These are phyloP conservation scores for Rhadinocentrus ornatus DNA, from an alignment of 2,797 vertebrate species.

Conservation along the genomic window DNA sequence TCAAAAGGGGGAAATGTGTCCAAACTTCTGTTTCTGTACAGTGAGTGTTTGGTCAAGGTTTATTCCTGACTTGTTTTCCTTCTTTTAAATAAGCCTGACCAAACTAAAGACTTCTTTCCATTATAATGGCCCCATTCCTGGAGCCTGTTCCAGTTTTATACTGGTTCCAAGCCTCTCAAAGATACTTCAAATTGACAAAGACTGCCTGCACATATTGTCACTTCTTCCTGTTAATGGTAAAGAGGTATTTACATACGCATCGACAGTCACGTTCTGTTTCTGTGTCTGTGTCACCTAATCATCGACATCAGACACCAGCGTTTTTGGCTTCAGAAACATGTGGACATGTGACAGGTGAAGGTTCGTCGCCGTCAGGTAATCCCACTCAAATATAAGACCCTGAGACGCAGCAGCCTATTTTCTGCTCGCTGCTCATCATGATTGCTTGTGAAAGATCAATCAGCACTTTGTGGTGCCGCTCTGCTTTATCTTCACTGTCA, in stretches of 20 bases:
- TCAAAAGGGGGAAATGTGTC: too few relatives aligned
- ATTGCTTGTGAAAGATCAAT: constrained; percentile 77
- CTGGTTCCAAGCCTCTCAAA: background rate
- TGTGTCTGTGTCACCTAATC: background rate
- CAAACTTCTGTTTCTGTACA: too few relatives aligned
- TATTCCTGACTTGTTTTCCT: too few relatives aligned
- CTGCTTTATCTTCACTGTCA: constrained; percentile 43
- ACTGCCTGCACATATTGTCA: background rate
- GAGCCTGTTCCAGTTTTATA: background rate
- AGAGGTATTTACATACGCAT: background rate
- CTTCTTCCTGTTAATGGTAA: background rate
- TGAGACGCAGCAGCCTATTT: constrained; percentile 52
- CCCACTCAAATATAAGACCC: constrained; percentile 44
- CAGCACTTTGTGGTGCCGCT: constrained; percentile 37
- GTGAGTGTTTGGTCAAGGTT: too few relatives aligned
- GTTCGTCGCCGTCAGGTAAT: constrained; percentile 35
- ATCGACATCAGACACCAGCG: background rate
- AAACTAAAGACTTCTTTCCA: too few relatives aligned
- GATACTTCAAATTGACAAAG: background rate
- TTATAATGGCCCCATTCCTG: too few relatives aligned
- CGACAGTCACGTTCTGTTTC: background rate
- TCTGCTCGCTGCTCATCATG: constrained; percentile 64
- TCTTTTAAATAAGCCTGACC: too few relatives aligned
- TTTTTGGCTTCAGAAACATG: constrained; percentile 19
- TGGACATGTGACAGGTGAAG: constrained; percentile 25